Evolutionary conservation across 2,113 vertebrate species (phyloP).

Genomic region (Ahaetulla prasina): DNA sequence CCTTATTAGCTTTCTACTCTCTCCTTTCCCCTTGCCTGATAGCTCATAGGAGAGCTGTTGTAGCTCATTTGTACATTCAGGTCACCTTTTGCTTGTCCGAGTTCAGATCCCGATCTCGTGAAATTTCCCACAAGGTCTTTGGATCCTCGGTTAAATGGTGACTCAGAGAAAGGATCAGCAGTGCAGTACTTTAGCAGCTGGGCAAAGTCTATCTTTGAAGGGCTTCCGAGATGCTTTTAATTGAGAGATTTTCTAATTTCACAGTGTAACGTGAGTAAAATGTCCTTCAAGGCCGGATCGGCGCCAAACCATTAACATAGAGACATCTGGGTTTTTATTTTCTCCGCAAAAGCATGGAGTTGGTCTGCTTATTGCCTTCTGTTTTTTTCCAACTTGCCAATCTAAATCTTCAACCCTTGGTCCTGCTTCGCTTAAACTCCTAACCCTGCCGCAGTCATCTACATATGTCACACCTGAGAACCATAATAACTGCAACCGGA

Average conservation of each 20-base stretch:
- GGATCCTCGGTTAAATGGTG: background rate
- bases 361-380: background rate
- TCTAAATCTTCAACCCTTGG: background rate
- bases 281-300: background rate
- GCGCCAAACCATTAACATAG: background rate
- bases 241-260: background rate
- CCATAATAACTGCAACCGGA: fast-evolving
- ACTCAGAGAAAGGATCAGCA: background rate
- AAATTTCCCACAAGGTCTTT: background rate
- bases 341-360: background rate
- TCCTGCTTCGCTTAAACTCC: background rate
- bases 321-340: background rate
- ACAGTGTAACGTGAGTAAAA: background rate
- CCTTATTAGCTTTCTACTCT: background rate
- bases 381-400: background rate
- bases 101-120: background rate
- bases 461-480: background rate
- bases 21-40: background rate
- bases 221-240: background rate
- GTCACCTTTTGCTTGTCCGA: background rate
- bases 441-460: background rate
- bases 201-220: fast-evolving
- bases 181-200: background rate
- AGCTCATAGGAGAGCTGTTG: background rate
- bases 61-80: background rate